Evolutionary conservation across 2,113 vertebrate species (phyloP), one percentile per base, ranked within the genome.

Genomic region (Nibea coibor): DNA sequence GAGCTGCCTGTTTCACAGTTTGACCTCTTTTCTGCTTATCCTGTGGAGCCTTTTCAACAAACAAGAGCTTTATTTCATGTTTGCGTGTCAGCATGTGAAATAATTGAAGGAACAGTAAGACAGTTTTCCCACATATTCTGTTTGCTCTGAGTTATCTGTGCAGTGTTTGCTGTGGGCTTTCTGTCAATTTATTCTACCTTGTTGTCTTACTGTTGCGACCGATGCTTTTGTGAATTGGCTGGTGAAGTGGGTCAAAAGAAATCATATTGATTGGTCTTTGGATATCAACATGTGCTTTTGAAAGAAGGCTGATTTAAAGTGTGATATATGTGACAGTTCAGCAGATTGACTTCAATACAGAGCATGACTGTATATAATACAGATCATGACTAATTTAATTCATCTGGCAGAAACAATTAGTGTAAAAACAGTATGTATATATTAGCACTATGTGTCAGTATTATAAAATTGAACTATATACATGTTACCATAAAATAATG

Each of bases 1-100:
- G 14, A 70, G 16, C 7, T 14, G 19, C 10, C 4, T 68, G 26
- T 57, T 39, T 26, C 35, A 31, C 12, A 64, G 15, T 16, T 0
- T 73, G 69, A 73, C 39, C 69, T 68, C 26, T 65, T 80, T 71
- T 53, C 16, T 68, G 48, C 12, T 45, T 56, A 47, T 24, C 1
- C 3, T 24, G 8, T 1, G 10, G 8, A 14, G 5, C 8, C 16
- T 58, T 39, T 59, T 67, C 12, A 57, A 19, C 20, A 26, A 16
- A 14, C 3, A 3, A n/a, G 3, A 28, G 47, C 26, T 81, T 28
- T 67, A 4, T n/a, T 35, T 12, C 39, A n/a, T 12, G 11, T 76
- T 8, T 74, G 5, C 47, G 43, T 35, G 11, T 59, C 9, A 59
- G 42, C 0, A 0, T 43, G 57, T 75, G 39, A 35, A 54, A 51